Conservation (phyloP, 1,140 invertebrate genomes). For the Trachymyrmex cornetzi region DNA sequence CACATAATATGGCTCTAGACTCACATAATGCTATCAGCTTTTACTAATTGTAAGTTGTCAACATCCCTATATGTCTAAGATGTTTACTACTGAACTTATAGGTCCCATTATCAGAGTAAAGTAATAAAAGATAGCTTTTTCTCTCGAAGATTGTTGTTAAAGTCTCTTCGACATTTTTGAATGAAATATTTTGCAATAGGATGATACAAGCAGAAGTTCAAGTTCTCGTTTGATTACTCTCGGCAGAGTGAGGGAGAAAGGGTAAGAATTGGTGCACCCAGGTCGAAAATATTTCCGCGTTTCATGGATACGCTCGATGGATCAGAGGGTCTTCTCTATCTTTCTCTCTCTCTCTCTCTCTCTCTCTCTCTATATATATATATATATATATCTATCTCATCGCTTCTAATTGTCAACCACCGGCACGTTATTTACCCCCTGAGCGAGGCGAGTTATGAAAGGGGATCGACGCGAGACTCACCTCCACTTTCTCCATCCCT, state of each 20-base stretch:
- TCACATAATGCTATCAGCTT: background rate
- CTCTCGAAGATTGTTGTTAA: background rate
- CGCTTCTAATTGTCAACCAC: slow-evolving; percentile 74
- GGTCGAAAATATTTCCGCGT: slow-evolving; percentile 48
- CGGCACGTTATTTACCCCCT: slow-evolving; percentile 75
- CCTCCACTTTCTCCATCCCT: background rate
- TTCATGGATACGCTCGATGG: slow-evolving; percentile 35
- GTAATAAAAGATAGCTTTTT: background rate
- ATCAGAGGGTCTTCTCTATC: slow-evolving; percentile 21
- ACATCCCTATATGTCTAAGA: slow-evolving; percentile 30
- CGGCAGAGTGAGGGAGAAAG: background rate
- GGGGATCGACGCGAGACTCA: slow-evolving; percentile 35
- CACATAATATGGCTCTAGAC: background rate
- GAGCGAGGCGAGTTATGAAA: slow-evolving; percentile 72
- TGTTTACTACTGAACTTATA: slow-evolving; percentile 9
- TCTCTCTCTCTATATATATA: too few relatives aligned
- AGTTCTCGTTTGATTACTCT: background rate
- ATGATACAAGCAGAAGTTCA: background rate
- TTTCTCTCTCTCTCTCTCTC: background rate
- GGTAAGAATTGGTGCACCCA: background rate
- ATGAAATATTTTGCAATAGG: background rate
- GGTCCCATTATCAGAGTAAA: background rate
- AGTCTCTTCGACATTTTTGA: background rate
- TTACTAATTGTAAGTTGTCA: slow-evolving; percentile 1
- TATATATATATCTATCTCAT: too few relatives aligned